Percentiles rank a stretch among this genome's conserved stretches.
Conservation (phyloP, 2,113 vertebrate genomes). For the Uropsilus gracilis region DNA sequence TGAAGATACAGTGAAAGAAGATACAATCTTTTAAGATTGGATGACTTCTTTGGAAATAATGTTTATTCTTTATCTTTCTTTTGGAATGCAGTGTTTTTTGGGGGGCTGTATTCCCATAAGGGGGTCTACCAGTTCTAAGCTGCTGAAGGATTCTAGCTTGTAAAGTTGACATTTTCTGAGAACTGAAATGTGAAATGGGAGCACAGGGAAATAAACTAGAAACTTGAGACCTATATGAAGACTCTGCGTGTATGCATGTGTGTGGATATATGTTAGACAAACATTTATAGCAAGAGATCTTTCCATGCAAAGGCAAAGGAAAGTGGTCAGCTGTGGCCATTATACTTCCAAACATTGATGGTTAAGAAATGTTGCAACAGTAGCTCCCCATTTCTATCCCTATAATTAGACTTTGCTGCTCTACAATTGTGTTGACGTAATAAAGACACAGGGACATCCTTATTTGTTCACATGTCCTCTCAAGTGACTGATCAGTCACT, state of each 20-base stretch:
- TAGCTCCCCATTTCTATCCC: background rate
- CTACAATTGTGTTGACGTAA: background rate
- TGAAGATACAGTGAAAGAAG: slow-evolving; percentile 28
- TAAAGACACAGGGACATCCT: background rate
- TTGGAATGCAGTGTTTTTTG: background rate
- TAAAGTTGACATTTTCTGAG: slow-evolving; percentile 11
- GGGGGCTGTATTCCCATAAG: background rate
- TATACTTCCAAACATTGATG: slow-evolving; percentile 8
- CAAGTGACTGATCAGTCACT: background rate
- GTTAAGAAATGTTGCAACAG: slow-evolving; percentile 5
- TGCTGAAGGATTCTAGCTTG: background rate
- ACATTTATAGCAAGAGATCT: slow-evolving; percentile 1
- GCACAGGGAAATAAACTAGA: background rate
- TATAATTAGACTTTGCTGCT: background rate
- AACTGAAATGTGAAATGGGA: background rate
- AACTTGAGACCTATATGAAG: background rate
- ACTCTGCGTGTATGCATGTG: background rate
- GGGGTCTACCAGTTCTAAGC: background rate
- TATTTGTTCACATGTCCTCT: background rate
- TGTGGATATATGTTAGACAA: background rate
- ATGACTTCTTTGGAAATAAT: slow-evolving; percentile 16
- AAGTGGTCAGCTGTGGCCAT: background rate
- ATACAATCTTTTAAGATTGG: slow-evolving; percentile 38
- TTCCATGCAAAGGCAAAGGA: background rate
- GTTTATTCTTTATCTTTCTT: background rate